These are phyloP conservation scores for Rhimphoctona megacephalus DNA, from an alignment of 2,888 invertebrate genomes.

Conservation along the genomic window DNA sequence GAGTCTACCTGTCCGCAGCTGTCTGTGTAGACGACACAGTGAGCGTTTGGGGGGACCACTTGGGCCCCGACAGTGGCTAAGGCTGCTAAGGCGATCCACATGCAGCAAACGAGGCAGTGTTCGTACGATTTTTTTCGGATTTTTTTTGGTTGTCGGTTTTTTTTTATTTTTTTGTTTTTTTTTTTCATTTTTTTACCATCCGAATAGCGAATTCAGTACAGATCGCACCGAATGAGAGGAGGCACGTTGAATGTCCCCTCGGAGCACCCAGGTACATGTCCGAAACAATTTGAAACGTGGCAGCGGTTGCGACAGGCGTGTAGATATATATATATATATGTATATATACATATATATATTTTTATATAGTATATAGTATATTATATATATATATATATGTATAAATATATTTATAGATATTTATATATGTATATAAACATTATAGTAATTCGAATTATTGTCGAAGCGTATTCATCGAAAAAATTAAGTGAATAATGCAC, in stretches of 20 bases:
- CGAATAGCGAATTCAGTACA: constrained; percentile 82
- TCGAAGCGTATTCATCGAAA: constrained; percentile 76
- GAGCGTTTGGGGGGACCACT: constrained; percentile 94
- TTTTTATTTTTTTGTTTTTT: constrained; percentile 67
- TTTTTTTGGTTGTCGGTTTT: constrained; percentile 73
- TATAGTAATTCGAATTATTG: constrained; percentile 73
- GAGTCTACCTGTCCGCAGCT: constrained; percentile 96
- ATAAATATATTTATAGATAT: constrained; percentile 36
- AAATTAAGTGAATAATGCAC: constrained; percentile 66
- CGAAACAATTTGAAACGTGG: constrained; percentile 75
- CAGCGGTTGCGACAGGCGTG: constrained; percentile 72
- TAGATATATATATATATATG: constrained; percentile 65
- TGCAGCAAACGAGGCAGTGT: constrained; percentile 87
- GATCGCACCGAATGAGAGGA: constrained; percentile 83
- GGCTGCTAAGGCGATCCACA: constrained; percentile 86
- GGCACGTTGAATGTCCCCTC: constrained; percentile 82
- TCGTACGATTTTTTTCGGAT: constrained; percentile 80
- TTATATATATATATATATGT: constrained; percentile 48
- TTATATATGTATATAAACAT: constrained; percentile 65
- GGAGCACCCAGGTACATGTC: constrained; percentile 84
- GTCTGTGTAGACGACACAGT: constrained; percentile 98
- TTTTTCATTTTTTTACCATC: constrained; percentile 79
- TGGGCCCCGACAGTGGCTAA: constrained; percentile 88
- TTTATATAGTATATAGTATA: not conserved
- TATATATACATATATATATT: constrained; percentile 37